phyloP scores from a whole-genome alignment of 2,888 invertebrate species.

The Ceramica pisi region DNA sequence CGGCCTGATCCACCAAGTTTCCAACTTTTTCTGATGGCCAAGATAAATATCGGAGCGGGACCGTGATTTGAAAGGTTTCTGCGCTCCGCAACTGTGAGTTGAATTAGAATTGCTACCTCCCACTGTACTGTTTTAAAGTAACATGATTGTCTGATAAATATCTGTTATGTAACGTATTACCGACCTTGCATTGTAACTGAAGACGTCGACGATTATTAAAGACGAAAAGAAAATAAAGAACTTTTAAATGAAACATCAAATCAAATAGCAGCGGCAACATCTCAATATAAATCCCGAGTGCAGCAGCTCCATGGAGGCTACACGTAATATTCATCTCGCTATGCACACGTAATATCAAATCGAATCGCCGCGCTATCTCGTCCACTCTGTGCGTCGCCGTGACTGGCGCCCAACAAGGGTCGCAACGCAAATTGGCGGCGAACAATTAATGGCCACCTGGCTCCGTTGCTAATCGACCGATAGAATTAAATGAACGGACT shows the following conservation, averaged over 20 bases:
- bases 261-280: conserved; percentile 11
- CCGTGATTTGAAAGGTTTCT: conserved; percentile 62
- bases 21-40: conserved; percentile 79
- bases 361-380: conserved; percentile 67
- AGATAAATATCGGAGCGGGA: conserved; percentile 78
- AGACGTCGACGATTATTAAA: not conserved
- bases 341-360: conserved; percentile 71
- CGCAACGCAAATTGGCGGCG: conserved; percentile 83
- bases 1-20: conserved; percentile 78
- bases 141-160: not conserved
- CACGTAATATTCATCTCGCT: conserved; percentile 67
- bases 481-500: conserved; percentile 90
- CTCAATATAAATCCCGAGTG: conserved; percentile 24
- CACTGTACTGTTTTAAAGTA: conserved; percentile 17
- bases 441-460: conserved; percentile 89
- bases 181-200: not conserved
- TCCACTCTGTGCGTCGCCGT: conserved; percentile 73
- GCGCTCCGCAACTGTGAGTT: conserved; percentile 53
- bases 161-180: not conserved
- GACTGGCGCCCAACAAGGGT: conserved; percentile 80
- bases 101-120: conserved; percentile 38
- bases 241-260: conserved; percentile 30
- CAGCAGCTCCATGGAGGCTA: conserved; percentile 50
- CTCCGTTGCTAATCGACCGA: conserved; percentile 89
- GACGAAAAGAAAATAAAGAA: not conserved